Evolutionary conservation across 2,113 vertebrate species (phyloP).

Genomic region (Pithys albifrons): DNA sequence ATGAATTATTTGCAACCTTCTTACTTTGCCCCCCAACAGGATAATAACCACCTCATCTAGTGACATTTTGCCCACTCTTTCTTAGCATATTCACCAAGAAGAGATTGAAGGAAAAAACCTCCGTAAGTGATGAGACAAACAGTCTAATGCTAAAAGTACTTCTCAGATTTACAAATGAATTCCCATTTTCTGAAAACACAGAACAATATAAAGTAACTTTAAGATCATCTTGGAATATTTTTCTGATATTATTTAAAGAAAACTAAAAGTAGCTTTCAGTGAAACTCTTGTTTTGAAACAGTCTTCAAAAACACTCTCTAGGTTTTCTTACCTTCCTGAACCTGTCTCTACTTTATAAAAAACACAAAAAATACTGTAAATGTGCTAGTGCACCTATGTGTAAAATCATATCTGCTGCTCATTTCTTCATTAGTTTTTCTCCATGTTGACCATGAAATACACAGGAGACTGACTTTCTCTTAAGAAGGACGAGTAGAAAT

Average conservation of each 20-base stretch:
- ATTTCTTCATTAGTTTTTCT: not conserved
- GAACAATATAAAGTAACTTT: not conserved
- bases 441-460: not conserved
- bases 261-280: not conserved
- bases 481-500: not conserved
- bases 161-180: not conserved
- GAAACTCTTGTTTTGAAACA: not conserved
- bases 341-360: not conserved
- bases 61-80: not conserved
- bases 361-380: not conserved
- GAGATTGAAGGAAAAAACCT: not conserved
- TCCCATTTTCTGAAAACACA: not conserved
- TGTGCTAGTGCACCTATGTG: fast-evolving
- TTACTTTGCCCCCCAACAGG: not conserved
- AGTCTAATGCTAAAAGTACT: not conserved
- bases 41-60: not conserved
- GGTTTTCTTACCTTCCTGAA: not conserved
- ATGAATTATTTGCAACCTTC: not conserved
- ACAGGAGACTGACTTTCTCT: not conserved
- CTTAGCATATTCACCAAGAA: not conserved
- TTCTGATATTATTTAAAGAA: not conserved
- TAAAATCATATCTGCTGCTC: not conserved
- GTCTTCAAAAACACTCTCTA: not conserved
- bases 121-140: not conserved
- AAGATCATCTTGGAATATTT: not conserved